Percentiles rank a stretch among this genome's conserved stretches.
Evolutionary conservation across 2,888 invertebrate species (phyloP).

Genomic region (Muscina levida): DNA sequence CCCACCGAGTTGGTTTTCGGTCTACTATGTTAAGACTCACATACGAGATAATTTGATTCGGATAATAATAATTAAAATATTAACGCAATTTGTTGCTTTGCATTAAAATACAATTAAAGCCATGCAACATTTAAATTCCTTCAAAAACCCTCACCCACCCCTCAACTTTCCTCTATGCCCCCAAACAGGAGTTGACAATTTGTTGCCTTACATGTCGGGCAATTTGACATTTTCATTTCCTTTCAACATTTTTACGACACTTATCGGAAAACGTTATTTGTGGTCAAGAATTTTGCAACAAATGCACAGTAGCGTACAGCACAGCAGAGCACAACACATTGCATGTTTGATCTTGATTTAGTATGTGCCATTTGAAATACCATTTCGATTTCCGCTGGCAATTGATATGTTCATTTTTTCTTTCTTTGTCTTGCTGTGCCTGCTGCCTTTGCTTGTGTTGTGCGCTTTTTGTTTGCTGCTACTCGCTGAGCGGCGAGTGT

Average conservation of each 20-base stretch:
- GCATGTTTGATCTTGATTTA: slow-evolving; percentile 45
- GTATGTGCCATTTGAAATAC: slow-evolving; percentile 56
- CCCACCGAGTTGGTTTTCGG: too few species aligned
- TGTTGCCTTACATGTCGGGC: background rate
- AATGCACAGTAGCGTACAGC: slow-evolving; percentile 19
- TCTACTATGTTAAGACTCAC: too few species aligned
- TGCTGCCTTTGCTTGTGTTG: background rate
- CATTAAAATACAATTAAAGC: too few species aligned
- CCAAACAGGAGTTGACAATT: background rate
- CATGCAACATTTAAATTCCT: too few species aligned
- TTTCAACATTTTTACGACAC: slow-evolving; percentile 37
- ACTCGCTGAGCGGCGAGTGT: slow-evolving; percentile 13
- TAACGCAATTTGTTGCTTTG: too few species aligned
- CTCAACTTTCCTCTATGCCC: too few species aligned
- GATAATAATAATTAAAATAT: too few species aligned
- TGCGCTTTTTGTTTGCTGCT: too few species aligned
- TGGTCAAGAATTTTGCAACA: slow-evolving; percentile 4
- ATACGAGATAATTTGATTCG: too few species aligned
- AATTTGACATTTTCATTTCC: slow-evolving; percentile 38
- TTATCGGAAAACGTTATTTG: slow-evolving; percentile 32
- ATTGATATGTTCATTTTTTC: slow-evolving; percentile 57
- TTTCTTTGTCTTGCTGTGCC: background rate
- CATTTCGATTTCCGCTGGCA: slow-evolving; percentile 53
- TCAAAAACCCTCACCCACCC: too few species aligned
- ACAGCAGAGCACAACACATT: slow-evolving; percentile 30